Conservation (phyloP, 2,888 invertebrate genomes). For the Auanema freiburgensis region DNA sequence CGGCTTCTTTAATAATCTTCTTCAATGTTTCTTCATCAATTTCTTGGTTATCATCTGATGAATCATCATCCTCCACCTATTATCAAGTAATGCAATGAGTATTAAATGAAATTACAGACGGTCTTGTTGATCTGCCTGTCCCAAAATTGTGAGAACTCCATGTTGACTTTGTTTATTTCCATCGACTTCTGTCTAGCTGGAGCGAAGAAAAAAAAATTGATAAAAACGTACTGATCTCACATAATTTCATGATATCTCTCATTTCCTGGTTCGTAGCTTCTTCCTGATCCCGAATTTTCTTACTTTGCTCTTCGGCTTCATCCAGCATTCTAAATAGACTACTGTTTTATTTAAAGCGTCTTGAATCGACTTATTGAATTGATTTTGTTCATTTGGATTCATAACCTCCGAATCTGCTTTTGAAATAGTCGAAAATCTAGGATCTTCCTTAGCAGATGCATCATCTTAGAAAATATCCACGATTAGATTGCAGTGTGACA, state of each 20-base stretch:
- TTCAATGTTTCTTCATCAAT: slow-evolving; percentile 43
- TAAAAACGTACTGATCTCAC: slow-evolving; percentile 18
- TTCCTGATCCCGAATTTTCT: too few relatives aligned
- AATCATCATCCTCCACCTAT: slow-evolving; percentile 14
- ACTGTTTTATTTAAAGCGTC: slow-evolving; percentile 37
- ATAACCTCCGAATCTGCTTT: background rate
- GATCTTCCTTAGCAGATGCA: background rate
- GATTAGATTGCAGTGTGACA: too few relatives aligned
- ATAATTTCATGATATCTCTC: slow-evolving; percentile 25
- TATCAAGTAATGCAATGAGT: background rate
- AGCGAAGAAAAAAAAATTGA: slow-evolving; percentile 12
- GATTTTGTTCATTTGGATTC: background rate
- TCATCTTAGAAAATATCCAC: background rate
- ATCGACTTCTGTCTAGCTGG: slow-evolving; percentile 43
- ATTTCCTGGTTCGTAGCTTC: slow-evolving; percentile 19
- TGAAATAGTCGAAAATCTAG: background rate
- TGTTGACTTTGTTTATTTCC: slow-evolving; percentile 39
- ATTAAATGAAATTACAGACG: slow-evolving; percentile 7
- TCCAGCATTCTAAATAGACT: slow-evolving; percentile 26
- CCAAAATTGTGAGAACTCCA: slow-evolving; percentile 44
- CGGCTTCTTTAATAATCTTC: slow-evolving; percentile 43
- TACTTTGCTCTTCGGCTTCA: slow-evolving; percentile 26
- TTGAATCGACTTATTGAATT: slow-evolving; percentile 30
- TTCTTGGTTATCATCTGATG: slow-evolving; percentile 29
- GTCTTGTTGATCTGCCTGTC: slow-evolving; percentile 33